phyloP scores from a whole-genome alignment of 2,113 vertebrate species.

The Dipodomys ordii region DNA sequence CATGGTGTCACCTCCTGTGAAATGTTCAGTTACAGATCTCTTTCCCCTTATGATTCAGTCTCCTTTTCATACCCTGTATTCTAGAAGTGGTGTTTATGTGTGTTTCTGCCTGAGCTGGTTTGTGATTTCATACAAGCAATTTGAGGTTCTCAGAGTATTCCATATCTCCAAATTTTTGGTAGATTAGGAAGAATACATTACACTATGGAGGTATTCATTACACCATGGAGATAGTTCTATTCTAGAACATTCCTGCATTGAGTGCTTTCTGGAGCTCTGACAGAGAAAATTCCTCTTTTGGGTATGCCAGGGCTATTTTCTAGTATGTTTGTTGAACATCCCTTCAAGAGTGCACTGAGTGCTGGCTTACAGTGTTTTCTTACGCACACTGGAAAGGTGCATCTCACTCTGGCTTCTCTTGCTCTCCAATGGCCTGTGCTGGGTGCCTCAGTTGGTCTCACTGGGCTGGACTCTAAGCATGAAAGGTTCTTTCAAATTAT shows the following conservation, averaged over 20 bases:
- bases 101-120: not conserved
- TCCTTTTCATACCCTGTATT: not conserved
- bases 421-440: not conserved
- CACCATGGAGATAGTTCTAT: not conserved
- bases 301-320: not conserved
- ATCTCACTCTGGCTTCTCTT: not conserved
- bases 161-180: not conserved
- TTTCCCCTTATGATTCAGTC: not conserved
- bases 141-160: not conserved
- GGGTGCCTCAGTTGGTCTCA: not conserved
- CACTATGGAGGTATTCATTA: not conserved
- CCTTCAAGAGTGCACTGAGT: not conserved
- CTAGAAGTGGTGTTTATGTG: not conserved
- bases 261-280: not conserved
- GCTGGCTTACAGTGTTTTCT: not conserved
- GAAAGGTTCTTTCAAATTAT: constrained; percentile 56
- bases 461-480: not conserved
- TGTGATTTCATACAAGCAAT: not conserved
- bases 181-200: not conserved
- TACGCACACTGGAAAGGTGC: not conserved
- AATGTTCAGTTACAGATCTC: not conserved
- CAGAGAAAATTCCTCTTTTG: not conserved
- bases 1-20: no score
- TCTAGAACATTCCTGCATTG: not conserved
- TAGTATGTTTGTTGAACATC: not conserved